Conservation (phyloP, 2,113 vertebrate genomes). For the Ageneiosus marmoratus region DNA sequence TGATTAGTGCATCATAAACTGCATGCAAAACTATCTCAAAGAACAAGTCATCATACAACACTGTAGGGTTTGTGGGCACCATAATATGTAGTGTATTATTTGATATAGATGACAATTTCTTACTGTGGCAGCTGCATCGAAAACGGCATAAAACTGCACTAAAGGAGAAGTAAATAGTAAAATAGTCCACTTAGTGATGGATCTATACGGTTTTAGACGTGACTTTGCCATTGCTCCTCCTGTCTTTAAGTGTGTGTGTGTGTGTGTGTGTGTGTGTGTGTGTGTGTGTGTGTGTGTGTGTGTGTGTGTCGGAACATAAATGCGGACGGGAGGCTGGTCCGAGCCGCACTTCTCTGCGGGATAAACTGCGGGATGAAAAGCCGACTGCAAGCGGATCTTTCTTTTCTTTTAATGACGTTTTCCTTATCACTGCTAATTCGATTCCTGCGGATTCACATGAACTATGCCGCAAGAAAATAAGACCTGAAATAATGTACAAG, state of each 20-base stretch:
- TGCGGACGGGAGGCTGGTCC: constrained; percentile 58
- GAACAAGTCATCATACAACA: not conserved
- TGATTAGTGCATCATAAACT: not conserved
- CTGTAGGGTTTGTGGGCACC: not conserved
- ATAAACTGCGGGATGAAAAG: constrained; percentile 10
- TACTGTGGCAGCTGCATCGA: not conserved
- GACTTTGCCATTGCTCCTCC: constrained; percentile 24
- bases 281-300: constrained; percentile 1
- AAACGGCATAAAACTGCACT: not conserved
- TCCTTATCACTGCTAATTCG: not conserved
- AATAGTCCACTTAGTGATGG: too few species aligned
- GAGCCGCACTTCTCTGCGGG: constrained; percentile 38
- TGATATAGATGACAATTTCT: not conserved
- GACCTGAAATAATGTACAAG: not conserved
- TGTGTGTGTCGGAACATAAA: constrained; percentile 64
- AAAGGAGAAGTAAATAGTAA: not conserved
- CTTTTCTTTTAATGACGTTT: not conserved
- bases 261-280: not conserved
- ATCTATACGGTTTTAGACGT: not conserved
- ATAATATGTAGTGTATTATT: not conserved
- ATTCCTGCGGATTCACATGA: not conserved
- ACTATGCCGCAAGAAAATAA: not conserved
- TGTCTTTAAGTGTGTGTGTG: not conserved
- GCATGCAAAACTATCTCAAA: not conserved
- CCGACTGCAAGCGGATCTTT: not conserved